phyloP scores from a whole-genome alignment of 2,113 vertebrate species.

The Periophthalmodon schlosseri region DNA sequence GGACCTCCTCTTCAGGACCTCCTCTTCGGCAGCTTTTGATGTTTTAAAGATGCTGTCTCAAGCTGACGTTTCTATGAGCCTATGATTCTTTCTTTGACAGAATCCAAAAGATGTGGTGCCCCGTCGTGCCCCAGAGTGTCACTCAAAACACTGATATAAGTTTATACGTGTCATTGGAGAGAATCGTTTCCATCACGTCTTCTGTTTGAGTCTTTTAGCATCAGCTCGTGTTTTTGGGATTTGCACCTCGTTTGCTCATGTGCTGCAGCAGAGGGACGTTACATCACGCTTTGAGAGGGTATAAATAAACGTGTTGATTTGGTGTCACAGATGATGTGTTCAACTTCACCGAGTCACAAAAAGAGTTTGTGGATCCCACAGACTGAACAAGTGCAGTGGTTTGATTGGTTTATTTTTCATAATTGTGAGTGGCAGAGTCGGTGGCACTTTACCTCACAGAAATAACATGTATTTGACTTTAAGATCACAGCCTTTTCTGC shows the following conservation, averaged over 20 bases:
- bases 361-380: background rate
- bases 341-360: background rate
- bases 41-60: background rate
- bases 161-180: background rate
- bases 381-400: background rate
- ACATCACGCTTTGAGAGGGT: background rate
- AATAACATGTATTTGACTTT: too few relatives aligned
- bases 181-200: background rate
- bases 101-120: background rate
- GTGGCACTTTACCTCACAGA: too few relatives aligned
- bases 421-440: too few relatives aligned
- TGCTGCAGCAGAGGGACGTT: background rate
- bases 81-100: background rate
- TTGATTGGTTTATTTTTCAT: background rate
- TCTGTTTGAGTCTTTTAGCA: background rate
- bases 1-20: background rate
- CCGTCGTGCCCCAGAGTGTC: background rate
- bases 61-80: background rate
- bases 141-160: background rate
- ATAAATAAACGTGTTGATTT: background rate
- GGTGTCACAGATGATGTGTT: background rate
- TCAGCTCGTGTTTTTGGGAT: background rate
- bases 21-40: background rate
- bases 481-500: too few relatives aligned
- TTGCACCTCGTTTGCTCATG: background rate